Conservation (phyloP, 2,113 vertebrate genomes). For the Notarius lentiginosus region DNA sequence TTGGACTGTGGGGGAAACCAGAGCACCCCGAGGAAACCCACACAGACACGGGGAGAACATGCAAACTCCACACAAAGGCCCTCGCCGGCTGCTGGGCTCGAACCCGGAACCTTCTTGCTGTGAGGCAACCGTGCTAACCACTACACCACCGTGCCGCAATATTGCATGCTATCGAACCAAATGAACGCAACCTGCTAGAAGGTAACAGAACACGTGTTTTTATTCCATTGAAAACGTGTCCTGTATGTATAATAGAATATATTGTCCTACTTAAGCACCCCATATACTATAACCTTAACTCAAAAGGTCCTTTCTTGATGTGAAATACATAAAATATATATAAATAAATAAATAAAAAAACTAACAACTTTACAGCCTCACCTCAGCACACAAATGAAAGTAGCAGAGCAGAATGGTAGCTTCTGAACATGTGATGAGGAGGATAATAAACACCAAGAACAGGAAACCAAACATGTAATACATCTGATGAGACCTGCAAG, state of each 20-base stretch:
- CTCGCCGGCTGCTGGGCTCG: no score
- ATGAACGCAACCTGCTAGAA: no score
- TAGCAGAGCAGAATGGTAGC: slow-evolving; percentile 98
- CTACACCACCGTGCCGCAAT: no score
- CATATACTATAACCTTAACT: neutral
- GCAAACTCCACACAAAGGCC: no score
- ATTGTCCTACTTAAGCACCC: neutral
- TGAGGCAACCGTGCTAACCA: no score
- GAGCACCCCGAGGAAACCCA: no score
- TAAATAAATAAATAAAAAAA: neutral
- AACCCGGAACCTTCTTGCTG: no score
- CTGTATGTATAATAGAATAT: neutral
- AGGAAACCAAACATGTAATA: slow-evolving; percentile 99
- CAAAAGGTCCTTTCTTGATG: neutral
- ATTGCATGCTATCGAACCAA: no score
- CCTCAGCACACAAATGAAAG: slow-evolving; percentile 98
- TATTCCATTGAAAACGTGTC: no score
- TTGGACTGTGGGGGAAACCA: no score
- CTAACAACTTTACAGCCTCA: slow-evolving; percentile 57
- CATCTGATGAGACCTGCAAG: slow-evolving; percentile 96
- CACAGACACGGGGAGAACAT: no score
- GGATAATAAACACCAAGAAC: slow-evolving; percentile 97
- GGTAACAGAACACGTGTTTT: no score
- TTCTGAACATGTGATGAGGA: slow-evolving; percentile 97
- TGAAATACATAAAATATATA: neutral